Evolutionary conservation across 2,797 vertebrate genomes (phyloP).

Genomic region (Loris lydekkerianus): DNA sequence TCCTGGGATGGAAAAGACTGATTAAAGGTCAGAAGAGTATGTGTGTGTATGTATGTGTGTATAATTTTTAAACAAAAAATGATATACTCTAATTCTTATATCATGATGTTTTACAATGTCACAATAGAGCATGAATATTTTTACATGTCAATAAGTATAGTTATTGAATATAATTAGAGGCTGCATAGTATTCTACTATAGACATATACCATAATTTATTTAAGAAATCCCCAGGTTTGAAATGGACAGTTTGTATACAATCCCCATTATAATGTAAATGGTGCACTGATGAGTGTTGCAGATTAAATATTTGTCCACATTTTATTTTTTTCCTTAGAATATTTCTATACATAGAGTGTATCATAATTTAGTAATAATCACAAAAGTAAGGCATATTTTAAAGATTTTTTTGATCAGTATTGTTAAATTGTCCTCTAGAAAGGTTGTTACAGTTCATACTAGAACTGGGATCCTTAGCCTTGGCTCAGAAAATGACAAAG

Average conservation of each 20-base stretch:
- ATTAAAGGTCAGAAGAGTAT: slow-evolving; percentile 6
- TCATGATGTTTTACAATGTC: neutral
- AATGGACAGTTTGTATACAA: neutral
- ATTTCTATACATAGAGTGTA: slow-evolving; percentile 69
- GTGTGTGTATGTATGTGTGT: neutral
- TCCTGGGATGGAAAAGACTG: slow-evolving; percentile 30
- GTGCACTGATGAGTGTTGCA: neutral
- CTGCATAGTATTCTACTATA: neutral
- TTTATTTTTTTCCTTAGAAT: slow-evolving; percentile 62
- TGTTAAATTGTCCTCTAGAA: slow-evolving; percentile 38
- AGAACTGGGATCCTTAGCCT: slow-evolving; percentile 36
- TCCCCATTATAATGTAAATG: slow-evolving; percentile 28
- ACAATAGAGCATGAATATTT: neutral
- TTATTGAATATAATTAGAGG: slow-evolving; percentile 29
- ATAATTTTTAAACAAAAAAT: slow-evolving; percentile 22
- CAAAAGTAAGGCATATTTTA: slow-evolving; percentile 43
- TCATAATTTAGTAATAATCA: slow-evolving; percentile 51
- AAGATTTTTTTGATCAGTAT: slow-evolving; percentile 37
- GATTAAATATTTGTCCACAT: slow-evolving; percentile 24
- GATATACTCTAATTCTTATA: neutral
- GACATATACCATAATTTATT: neutral
- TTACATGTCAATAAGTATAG: neutral
- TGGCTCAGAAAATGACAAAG: slow-evolving; percentile 49
- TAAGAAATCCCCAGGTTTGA: neutral
- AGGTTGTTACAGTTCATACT: neutral